Evolutionary conservation across 2,797 vertebrate species (phyloP).

Genomic region (Coccyzus lansbergi): DNA sequence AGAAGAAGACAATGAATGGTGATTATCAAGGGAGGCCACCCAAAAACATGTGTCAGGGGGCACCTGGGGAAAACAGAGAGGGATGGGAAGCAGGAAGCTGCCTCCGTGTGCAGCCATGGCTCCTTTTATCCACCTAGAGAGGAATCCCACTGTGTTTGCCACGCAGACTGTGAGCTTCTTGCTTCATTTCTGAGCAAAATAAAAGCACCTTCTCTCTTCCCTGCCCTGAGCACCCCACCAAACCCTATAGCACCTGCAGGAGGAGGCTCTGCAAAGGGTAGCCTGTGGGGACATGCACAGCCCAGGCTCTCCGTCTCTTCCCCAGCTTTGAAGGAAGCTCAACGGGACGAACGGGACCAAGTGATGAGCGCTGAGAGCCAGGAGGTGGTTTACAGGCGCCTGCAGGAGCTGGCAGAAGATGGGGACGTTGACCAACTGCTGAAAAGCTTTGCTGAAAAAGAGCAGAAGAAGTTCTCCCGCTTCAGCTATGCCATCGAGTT

Average conservation of each 20-base stretch:
- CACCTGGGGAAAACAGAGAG: neutral
- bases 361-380: slow-evolving; percentile 63
- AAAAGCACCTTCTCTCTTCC: neutral
- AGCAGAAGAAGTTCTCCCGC: slow-evolving; percentile 71
- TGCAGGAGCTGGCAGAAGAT: slow-evolving; percentile 50
- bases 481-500: slow-evolving; percentile 66
- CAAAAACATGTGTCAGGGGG: neutral
- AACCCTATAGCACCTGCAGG: neutral
- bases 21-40: neutral
- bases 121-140: neutral
- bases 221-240: neutral
- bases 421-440: slow-evolving; percentile 47
- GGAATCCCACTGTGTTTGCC: neutral
- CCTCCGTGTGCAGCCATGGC: accelerated
- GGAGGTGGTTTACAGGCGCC: slow-evolving; percentile 57
- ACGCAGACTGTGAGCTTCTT: neutral
- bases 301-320: neutral
- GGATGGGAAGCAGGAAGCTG: neutral
- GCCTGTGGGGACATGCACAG: accelerated
- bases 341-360: neutral
- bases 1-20: neutral
- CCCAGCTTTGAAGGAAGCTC: slow-evolving; percentile 44
- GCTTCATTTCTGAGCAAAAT: neutral
- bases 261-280: neutral
- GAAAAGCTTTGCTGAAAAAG: slow-evolving; percentile 34